Conservation (phyloP, 2,113 vertebrate species). For the Eleginops maclovinus region DNA sequence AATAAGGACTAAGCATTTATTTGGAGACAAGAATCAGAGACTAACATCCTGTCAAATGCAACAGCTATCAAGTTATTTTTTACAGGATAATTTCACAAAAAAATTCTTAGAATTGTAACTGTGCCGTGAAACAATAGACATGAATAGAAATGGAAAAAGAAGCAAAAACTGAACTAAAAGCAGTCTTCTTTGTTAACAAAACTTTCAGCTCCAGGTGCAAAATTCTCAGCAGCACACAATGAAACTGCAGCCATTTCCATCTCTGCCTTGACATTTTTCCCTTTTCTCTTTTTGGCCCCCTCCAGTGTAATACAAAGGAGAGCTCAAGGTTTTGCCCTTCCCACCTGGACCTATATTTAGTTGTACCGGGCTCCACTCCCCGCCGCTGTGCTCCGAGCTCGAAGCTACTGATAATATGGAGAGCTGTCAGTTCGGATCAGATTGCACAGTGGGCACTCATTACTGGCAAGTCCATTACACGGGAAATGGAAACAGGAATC, state of each 20-base stretch:
- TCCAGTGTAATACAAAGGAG: conserved; percentile 8
- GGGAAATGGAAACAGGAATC: conserved; percentile 73
- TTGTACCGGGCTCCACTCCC: conserved; percentile 43
- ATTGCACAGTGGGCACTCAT: conserved; percentile 67
- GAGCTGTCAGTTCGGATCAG: conserved; percentile 68
- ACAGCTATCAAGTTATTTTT: not conserved
- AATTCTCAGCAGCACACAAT: not conserved
- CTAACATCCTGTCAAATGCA: not conserved
- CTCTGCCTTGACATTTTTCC: not conserved
- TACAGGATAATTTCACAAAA: not conserved
- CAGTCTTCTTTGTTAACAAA: not conserved
- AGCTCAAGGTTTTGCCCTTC: conserved; percentile 54
- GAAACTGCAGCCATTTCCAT: conserved; percentile 19
- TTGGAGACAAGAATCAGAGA: not conserved
- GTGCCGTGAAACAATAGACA: not conserved
- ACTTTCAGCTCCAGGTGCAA: not conserved
- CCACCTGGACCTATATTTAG: conserved; percentile 64
- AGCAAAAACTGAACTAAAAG: not conserved
- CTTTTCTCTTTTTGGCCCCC: not conserved
- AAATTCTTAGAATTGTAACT: not conserved
- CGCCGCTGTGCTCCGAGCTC: conserved; percentile 26
- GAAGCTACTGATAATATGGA: conserved; percentile 64
- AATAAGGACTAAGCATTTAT: not conserved
- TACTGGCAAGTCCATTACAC: conserved; percentile 76
- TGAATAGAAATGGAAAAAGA: not conserved